Conservation (phyloP, 2,113 vertebrate species). For the Turdus rufiventris region DNA sequence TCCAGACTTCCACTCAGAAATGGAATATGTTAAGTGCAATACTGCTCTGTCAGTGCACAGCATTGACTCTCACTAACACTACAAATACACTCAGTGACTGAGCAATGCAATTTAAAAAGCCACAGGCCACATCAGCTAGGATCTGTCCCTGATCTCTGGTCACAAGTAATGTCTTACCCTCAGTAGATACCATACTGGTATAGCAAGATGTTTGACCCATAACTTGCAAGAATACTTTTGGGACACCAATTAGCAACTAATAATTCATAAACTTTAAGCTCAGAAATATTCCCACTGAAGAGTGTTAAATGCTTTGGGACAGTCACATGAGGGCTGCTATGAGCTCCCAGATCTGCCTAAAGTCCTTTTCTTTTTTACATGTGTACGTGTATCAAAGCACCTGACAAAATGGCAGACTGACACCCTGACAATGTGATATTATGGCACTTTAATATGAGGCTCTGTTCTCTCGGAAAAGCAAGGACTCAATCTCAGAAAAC, state of each 20-base stretch:
- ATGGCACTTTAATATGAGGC: not conserved
- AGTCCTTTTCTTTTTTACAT: not conserved
- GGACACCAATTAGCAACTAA: not conserved
- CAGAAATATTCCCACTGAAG: not conserved
- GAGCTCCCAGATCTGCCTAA: not conserved
- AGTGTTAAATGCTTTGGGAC: not conserved
- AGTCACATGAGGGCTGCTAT: not conserved
- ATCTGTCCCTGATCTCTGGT: not conserved
- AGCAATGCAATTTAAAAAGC: not conserved
- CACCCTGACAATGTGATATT: not conserved
- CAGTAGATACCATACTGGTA: not conserved
- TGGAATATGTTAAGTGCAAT: not conserved
- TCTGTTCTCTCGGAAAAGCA: not conserved
- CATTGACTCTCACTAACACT: not conserved
- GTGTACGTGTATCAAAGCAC: rapidly evolving
- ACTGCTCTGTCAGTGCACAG: not conserved
- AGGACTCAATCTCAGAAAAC: not conserved
- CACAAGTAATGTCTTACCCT: not conserved
- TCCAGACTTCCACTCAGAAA: not conserved
- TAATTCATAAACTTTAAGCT: not conserved
- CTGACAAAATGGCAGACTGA: not conserved
- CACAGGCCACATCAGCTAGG: not conserved
- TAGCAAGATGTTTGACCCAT: not conserved
- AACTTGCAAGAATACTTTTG: not conserved
- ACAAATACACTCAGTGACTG: not conserved